These are phyloP conservation scores for Sisyra nigra DNA, from an alignment of 2,888 invertebrate genomes.

Conservation along the genomic window DNA sequence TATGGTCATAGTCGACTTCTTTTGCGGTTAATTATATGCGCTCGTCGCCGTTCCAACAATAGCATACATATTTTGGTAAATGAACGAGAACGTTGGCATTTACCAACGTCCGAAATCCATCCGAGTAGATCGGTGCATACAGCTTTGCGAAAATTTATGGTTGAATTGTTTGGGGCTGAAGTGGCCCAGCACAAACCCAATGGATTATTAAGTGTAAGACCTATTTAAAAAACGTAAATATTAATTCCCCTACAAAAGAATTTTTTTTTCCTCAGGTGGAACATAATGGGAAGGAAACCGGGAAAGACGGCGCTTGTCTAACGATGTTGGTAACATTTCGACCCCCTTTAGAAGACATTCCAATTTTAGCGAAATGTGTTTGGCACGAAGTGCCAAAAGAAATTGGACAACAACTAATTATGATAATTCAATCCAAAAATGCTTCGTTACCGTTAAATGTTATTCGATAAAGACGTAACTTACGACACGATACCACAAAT, in stretches of 20 bases:
- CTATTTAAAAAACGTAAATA: too few relatives aligned
- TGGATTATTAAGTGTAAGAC: slow-evolving; percentile 48
- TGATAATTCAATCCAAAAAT: slow-evolving; percentile 56
- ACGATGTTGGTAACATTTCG: slow-evolving; percentile 71
- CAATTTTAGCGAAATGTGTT: slow-evolving; percentile 72
- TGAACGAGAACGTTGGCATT: slow-evolving; percentile 67
- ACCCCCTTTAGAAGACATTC: slow-evolving; percentile 71
- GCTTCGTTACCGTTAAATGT: slow-evolving; percentile 70
- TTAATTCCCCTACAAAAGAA: background rate
- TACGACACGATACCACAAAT: too few relatives aligned
- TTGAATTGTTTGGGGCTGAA: slow-evolving; percentile 78
- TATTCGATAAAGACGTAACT: slow-evolving; percentile 42
- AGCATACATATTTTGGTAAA: slow-evolving; percentile 71
- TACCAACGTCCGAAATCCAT: slow-evolving; percentile 79
- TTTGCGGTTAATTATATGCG: slow-evolving; percentile 61
- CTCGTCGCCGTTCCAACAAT: slow-evolving; percentile 67
- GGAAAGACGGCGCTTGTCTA: slow-evolving; percentile 63
- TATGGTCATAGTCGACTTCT: slow-evolving; percentile 56
- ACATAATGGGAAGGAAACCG: slow-evolving; percentile 34
- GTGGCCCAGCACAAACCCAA: slow-evolving; percentile 71
- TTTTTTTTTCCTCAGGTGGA: slow-evolving; percentile 32
- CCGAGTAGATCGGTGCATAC: slow-evolving; percentile 75
- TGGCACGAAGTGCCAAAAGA: slow-evolving; percentile 70
- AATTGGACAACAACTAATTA: slow-evolving; percentile 48
- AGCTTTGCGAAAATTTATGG: slow-evolving; percentile 76